Evolutionary conservation across 2,797 vertebrate genomes (phyloP).

Genomic region (Sebastes hubbsi): DNA sequence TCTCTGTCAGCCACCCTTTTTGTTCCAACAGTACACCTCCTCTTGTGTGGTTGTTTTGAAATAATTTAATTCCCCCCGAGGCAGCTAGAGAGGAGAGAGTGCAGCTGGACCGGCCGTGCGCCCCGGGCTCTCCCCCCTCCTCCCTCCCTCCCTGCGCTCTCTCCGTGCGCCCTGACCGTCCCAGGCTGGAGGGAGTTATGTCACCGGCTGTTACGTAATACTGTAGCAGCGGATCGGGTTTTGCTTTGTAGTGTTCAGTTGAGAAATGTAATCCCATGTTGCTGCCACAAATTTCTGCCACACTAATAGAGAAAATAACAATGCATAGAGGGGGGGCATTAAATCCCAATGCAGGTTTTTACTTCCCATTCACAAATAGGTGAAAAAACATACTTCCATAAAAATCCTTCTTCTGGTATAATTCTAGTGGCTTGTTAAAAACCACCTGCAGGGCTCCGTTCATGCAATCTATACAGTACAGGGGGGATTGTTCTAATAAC

Average conservation of each 20-base stretch:
- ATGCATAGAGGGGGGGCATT: neutral
- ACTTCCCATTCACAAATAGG: neutral
- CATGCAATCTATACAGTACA: neutral
- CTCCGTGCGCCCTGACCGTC: constrained; percentile 55
- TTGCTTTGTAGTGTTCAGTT: constrained; percentile 64
- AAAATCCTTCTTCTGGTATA: neutral
- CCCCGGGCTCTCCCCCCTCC: neutral
- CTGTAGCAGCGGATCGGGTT: constrained; percentile 68
- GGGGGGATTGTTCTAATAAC: neutral
- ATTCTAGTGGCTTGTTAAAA: neutral
- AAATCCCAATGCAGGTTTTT: neutral
- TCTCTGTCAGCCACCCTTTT: neutral
- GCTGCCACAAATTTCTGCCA: constrained; percentile 53
- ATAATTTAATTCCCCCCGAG: constrained; percentile 32
- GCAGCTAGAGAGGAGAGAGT: constrained; percentile 26
- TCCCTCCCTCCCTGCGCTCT: neutral
- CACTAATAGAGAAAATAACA: constrained; percentile 52
- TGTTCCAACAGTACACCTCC: constrained; percentile 12
- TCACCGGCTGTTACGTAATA: constrained; percentile 81
- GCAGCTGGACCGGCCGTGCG: constrained; percentile 56
- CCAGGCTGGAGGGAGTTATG: constrained; percentile 75
- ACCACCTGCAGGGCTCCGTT: neutral
- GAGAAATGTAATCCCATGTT: constrained; percentile 74
- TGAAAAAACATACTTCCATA: neutral
- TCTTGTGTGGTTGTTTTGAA: constrained; percentile 39